Conservation (phyloP, 2,113 vertebrate genomes). For the Anoura caudifer region DNA sequence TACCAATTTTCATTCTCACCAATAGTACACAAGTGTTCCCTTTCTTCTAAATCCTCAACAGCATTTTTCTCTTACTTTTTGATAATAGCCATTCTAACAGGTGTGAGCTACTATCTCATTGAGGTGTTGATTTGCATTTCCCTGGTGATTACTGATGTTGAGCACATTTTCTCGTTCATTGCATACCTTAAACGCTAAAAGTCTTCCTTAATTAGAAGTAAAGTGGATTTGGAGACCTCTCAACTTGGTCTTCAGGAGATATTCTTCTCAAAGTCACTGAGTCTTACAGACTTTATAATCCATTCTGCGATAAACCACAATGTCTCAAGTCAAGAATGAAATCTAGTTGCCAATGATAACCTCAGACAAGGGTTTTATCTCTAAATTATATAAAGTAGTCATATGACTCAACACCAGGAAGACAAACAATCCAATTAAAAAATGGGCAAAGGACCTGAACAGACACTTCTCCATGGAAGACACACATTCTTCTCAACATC, state of each 20-base stretch:
- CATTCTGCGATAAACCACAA: conserved; percentile 40
- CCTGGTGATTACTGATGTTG: background rate
- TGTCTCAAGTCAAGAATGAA: conserved; percentile 56
- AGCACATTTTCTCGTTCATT: background rate
- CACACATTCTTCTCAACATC: no score
- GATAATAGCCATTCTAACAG: background rate
- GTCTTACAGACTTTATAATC: conserved; percentile 29
- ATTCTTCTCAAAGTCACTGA: conserved; percentile 8
- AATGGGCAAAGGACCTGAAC: no score
- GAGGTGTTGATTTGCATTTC: background rate
- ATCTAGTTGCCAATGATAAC: background rate
- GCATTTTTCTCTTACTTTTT: background rate
- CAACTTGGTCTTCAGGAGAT: background rate
- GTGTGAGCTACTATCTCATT: background rate
- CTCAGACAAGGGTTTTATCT: no score
- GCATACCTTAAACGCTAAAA: conserved; percentile 22
- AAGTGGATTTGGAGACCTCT: conserved; percentile 36
- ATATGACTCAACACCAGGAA: no score
- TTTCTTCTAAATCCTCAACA: background rate
- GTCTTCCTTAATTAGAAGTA: background rate
- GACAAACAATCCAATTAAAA: no score
- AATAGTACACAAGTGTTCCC: background rate
- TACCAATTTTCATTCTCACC: background rate
- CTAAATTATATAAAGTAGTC: no score
- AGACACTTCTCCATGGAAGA: no score